Base-by-base conservation (phyloP, 2,888 invertebrate species). In the Lithophane leautieri region DNA sequence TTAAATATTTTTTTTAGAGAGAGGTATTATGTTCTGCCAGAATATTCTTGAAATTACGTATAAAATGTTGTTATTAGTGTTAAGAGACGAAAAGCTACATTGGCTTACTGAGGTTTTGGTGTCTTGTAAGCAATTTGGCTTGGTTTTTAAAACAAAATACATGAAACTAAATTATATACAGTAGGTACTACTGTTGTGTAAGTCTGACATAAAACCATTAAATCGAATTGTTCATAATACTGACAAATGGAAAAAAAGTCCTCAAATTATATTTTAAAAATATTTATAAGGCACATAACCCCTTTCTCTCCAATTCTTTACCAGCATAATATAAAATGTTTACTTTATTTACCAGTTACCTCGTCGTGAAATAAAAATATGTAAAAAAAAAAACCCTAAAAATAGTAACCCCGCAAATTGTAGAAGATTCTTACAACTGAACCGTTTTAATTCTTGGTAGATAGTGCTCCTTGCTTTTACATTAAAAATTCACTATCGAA, bases 401-500 rank as follows among this genome's bases (percentile, higher is more conserved):
- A n/a, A n/a, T n/a, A n/a, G n/a, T n/a, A 11, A 44, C 1, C 7
- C 6, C 19, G 56, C 44, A 63, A 56, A 16, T 70, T 50, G n/a
- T 0, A 47, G 8, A 54, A 79, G 6, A 54, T 47, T 60, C 11
- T 65, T 11, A 28, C 8, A 61, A 54, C 28, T 50, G 50, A 66
- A 73, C 54, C 28, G 16, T 56, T 78, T 78, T 25, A 42, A 40
- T 50, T 61, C 14, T 50, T 6, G 25, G 50, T 42, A 42, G 70
- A 58, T 25, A 22, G 52, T 52, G 52, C 6, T 52, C 22, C 44
- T 47, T 56, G 73, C 54, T 80, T 54, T 80, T 22, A 16, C 42
- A 56, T 78, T 34, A 78, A 80, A 78, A 0, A 78, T 80, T 66
- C 42, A 78, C n/a, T 7, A 47, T 66, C 47, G 73, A 61, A 80